Conservation (phyloP, 35 echinoderm and acorn worm genomes). For the Lytechinus pictus region DNA sequence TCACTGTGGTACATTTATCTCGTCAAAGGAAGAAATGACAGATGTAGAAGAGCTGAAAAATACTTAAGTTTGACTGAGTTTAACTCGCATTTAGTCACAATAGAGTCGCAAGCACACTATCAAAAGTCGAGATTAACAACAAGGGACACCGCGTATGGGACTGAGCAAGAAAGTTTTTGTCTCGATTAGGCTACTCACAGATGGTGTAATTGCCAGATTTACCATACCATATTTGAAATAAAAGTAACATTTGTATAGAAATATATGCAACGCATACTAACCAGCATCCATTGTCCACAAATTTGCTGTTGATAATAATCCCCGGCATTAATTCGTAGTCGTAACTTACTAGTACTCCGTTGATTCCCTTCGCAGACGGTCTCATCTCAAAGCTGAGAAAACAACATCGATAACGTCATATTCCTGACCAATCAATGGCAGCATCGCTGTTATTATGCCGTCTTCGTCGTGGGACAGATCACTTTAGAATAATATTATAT, state of each 20-base stretch:
- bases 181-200: no score
- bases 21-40: no score
- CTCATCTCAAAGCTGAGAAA: background rate
- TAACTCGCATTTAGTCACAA: no score
- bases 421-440: background rate
- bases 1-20: no score
- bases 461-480: background rate
- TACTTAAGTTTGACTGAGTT: no score
- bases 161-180: background rate
- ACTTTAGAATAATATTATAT: no score
- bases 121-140: background rate
- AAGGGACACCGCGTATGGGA: background rate
- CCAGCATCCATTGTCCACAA: background rate
- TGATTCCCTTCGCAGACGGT: background rate
- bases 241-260: background rate
- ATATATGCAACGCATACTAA: background rate
- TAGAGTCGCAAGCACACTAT: no score
- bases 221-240: background rate
- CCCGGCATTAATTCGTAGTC: background rate
- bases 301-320: background rate
- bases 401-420: constrained; percentile 10
- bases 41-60: no score
- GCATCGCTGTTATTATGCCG: background rate
- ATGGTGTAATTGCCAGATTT: background rate
- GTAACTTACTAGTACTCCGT: no score